phyloP scores from a whole-genome alignment of 2,797 vertebrate genomes.

The Megaceryle alcyon region DNA sequence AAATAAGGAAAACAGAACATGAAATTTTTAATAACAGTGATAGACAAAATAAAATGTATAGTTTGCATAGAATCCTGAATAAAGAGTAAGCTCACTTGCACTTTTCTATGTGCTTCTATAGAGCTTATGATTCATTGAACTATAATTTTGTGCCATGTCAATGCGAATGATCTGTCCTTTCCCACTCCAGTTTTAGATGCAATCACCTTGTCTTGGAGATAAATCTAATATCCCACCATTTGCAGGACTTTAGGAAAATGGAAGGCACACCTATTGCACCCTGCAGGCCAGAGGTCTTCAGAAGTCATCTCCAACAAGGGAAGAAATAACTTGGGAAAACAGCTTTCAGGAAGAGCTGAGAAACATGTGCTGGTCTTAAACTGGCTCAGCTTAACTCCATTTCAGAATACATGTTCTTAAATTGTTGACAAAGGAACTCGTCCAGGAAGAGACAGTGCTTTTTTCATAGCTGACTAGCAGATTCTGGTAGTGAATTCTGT shows the following conservation, averaged over 20 bases:
- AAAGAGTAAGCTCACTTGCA: neutral
- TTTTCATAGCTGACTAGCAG: neutral
- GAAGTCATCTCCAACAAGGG: neutral
- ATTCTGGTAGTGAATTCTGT: neutral
- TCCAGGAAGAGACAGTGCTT: neutral
- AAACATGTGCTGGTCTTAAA: neutral
- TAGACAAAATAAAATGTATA: neutral
- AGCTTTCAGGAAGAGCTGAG: neutral
- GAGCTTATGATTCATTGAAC: neutral
- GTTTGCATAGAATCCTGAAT: neutral
- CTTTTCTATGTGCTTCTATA: neutral
- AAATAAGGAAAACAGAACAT: neutral
- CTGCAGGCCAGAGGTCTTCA: neutral
- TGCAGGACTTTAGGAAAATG: neutral
- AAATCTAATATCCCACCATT: neutral
- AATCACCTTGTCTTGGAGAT: neutral
- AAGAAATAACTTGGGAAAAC: neutral
- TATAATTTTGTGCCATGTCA: neutral
- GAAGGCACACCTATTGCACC: neutral
- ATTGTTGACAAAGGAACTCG: neutral
- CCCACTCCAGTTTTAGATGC: neutral
- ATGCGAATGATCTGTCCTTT: neutral
- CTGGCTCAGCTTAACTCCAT: neutral
- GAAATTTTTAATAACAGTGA: neutral
- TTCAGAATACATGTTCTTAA: neutral